Conservation (phyloP, 2,797 vertebrate species). For the Taenioides sp. region DNA sequence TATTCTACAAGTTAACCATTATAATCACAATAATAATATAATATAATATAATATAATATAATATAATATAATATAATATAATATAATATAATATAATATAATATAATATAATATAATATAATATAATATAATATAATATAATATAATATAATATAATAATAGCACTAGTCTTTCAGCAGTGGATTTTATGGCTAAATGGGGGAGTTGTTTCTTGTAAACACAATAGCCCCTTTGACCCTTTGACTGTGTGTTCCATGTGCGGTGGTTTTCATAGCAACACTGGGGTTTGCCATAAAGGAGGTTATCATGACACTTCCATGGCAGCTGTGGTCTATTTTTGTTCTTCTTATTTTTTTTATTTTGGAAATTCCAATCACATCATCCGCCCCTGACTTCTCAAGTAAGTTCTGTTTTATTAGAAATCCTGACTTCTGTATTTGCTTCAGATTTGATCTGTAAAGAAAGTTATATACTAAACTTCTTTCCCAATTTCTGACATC, state of each 20-base stretch:
- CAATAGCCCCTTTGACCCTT: conserved; percentile 75
- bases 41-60: no score
- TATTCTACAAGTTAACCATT: not conserved
- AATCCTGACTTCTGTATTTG: conserved; percentile 31
- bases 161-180: conserved; percentile 21
- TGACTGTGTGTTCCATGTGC: conserved; percentile 42
- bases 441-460: conserved; percentile 7
- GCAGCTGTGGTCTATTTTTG: conserved; percentile 48
- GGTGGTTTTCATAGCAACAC: conserved; percentile 37
- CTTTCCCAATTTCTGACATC: conserved; percentile 46
- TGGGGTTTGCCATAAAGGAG: conserved; percentile 36
- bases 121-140: no score
- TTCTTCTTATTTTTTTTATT: conserved; percentile 58
- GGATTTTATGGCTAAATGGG: conserved; percentile 30
- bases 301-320: conserved; percentile 59
- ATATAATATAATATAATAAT: not conserved
- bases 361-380: conserved; percentile 24
- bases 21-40: no score
- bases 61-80: no score
- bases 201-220: conserved; percentile 59
- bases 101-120: no score
- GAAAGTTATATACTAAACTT: conserved; percentile 27
- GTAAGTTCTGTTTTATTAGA: conserved; percentile 63
- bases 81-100: no score
- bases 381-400: conserved; percentile 72